Conservation (phyloP, 2,888 invertebrate genomes). For the Deladenus siricidicola region DNA sequence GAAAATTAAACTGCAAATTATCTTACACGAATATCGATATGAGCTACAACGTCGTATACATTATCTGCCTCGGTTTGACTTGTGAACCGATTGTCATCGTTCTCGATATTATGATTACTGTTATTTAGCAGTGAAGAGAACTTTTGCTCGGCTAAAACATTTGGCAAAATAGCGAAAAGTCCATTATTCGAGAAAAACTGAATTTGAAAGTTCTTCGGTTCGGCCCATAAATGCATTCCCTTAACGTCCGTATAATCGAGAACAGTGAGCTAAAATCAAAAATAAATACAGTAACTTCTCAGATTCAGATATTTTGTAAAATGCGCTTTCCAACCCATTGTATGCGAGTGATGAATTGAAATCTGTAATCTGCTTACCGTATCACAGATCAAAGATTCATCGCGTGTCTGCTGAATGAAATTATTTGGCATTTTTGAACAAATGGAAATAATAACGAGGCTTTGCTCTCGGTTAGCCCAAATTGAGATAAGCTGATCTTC, state of each 20-base stretch:
- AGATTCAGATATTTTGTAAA: too few relatives aligned
- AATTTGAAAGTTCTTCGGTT: conserved; percentile 32
- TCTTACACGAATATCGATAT: conserved; percentile 48
- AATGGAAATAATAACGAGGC: conserved; percentile 31
- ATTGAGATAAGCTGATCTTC: conserved; percentile 34
- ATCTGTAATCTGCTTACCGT: conserved; percentile 17
- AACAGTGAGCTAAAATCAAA: conserved; percentile 28
- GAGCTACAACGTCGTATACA: conserved; percentile 55
- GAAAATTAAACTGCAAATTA: too few relatives aligned
- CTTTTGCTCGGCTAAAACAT: too few relatives aligned
- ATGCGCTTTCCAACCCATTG: too few relatives aligned
- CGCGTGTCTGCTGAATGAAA: too few relatives aligned
- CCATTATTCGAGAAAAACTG: conserved; percentile 37
- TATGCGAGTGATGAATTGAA: too few relatives aligned
- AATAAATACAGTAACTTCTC: too few relatives aligned
- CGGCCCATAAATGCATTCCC: conserved; percentile 34
- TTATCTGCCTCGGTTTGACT: too few relatives aligned
- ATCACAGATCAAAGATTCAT: conserved; percentile 28
- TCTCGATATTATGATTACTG: conserved; percentile 48
- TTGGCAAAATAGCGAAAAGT: conserved; percentile 55
- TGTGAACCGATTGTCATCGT: too few relatives aligned
- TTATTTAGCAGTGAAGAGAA: too few relatives aligned
- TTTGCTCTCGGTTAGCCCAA: conserved; percentile 42
- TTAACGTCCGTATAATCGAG: conserved; percentile 30
- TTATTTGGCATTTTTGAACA: conserved; percentile 34